Evolutionary conservation across 2,797 vertebrate genomes (phyloP).

Genomic region (Phylloscopus collybita): DNA sequence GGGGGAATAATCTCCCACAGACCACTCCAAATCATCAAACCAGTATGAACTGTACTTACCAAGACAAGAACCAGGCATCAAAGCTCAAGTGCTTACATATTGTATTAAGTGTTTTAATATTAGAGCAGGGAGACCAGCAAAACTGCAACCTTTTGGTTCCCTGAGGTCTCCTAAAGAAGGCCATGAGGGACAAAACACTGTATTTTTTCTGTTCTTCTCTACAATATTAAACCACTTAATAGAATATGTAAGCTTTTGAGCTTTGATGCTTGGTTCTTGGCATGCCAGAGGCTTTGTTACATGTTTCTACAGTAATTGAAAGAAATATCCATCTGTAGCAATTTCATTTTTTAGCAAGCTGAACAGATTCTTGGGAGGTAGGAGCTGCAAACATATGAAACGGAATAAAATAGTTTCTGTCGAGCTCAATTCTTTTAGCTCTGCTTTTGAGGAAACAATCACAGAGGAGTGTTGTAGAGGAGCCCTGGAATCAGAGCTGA

Average conservation of each 20-base stretch:
- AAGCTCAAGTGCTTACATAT: conserved; percentile 63
- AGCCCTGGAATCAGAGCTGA: background rate
- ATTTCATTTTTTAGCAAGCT: conserved; percentile 65
- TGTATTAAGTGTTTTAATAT: conserved; percentile 60
- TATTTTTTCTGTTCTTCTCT: conserved; percentile 47
- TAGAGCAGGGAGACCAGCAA: conserved; percentile 26
- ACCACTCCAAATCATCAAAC: conserved; percentile 58
- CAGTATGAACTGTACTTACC: background rate
- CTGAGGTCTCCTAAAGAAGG: conserved; percentile 20
- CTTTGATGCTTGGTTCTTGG: conserved; percentile 66
- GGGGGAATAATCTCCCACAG: conserved; percentile 45
- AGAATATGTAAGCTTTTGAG: conserved; percentile 64
- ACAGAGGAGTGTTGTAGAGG: background rate
- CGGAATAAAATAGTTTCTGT: conserved; percentile 55
- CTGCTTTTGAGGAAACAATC: conserved; percentile 68
- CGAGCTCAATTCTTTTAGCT: conserved; percentile 31
- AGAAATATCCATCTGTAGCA: conserved; percentile 69
- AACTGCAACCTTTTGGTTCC: conserved; percentile 40
- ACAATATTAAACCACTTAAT: conserved; percentile 65
- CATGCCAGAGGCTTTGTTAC: conserved; percentile 66
- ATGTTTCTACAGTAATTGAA: conserved; percentile 71
- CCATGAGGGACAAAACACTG: conserved; percentile 16
- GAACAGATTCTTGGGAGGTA: conserved; percentile 70
- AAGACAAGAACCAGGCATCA: conserved; percentile 36
- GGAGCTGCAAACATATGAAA: conserved; percentile 55